phyloP scores from a whole-genome alignment of 2,888 invertebrate genomes.

The Nasonovia ribisnigri region DNA sequence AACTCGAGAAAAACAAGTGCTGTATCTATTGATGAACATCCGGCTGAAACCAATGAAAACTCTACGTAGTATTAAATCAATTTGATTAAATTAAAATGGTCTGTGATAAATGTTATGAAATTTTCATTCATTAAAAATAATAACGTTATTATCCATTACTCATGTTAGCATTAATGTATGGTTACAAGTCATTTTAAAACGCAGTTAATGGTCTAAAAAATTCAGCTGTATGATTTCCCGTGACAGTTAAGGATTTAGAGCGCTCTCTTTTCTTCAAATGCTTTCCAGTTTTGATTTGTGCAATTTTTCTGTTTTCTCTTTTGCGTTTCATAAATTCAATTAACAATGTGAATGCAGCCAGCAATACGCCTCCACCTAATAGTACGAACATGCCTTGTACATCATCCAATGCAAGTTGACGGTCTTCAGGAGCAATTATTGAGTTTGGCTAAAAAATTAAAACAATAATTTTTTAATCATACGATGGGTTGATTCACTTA shows the following conservation, averaged over 20 bases:
- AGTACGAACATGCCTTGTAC: conserved; percentile 87
- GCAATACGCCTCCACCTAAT: conserved; percentile 78
- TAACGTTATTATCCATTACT: not conserved
- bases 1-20: conserved; percentile 61
- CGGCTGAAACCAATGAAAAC: conserved; percentile 48
- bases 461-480: not conserved
- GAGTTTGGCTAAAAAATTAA: conserved; percentile 1
- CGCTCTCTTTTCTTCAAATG: not conserved
- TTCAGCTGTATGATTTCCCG: not conserved
- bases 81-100: not conserved
- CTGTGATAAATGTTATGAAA: conserved; percentile 41
- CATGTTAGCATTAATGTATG: not conserved
- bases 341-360: conserved; percentile 76
- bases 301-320: conserved; percentile 19
- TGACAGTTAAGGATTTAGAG: conserved; percentile 13
- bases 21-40: conserved; percentile 52
- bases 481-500: not conserved
- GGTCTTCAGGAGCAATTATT: conserved; percentile 73
- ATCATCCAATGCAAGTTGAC: conserved; percentile 82
- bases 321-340: conserved; percentile 74
- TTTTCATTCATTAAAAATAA: not conserved
- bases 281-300: not conserved
- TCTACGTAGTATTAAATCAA: not conserved
- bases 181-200: conserved; percentile 5
- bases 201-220: conserved; percentile 43